Conservation (phyloP, 2,888 invertebrate species). For the Nineta flava region DNA sequence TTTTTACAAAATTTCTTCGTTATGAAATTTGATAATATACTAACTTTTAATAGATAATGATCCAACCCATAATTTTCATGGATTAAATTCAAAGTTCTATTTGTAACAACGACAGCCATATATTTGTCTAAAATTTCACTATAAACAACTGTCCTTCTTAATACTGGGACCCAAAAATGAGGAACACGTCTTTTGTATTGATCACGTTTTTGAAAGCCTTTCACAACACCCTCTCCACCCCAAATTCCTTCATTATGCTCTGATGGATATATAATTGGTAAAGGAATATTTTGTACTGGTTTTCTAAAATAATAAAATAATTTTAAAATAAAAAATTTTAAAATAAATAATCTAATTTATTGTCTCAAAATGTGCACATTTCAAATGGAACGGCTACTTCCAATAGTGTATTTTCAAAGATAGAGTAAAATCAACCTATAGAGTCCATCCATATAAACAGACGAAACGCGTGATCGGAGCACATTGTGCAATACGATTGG, state of each 20-base stretch:
- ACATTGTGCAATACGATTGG: too few species aligned
- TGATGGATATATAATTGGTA: conserved; percentile 61
- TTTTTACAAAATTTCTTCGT: too few species aligned
- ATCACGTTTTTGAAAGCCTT: conserved; percentile 62
- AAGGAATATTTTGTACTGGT: conserved; percentile 57
- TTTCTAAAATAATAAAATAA: conserved; percentile 25
- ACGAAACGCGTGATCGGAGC: too few species aligned
- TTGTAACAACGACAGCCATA: conserved; percentile 69
- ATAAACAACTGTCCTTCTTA: conserved; percentile 67
- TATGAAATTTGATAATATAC: conserved; percentile 25
- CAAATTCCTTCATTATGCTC: conserved; percentile 78
- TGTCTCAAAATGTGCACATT: too few species aligned
- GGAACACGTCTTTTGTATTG: conserved; percentile 49
- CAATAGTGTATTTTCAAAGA: too few species aligned
- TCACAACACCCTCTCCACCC: conserved; percentile 91
- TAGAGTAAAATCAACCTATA: too few species aligned
- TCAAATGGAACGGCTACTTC: too few species aligned
- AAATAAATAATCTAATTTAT: too few species aligned
- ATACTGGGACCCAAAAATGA: conserved; percentile 73
- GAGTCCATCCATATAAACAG: too few species aligned
- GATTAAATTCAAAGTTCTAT: conserved; percentile 66
- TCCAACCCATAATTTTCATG: conserved; percentile 88
- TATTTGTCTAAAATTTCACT: conserved; percentile 81
- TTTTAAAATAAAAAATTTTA: neutral
- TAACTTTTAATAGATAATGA: conserved; percentile 66